A percentile compares a stretch with the other conserved stretches of the same genome.
Evolutionary conservation across 1,140 invertebrate species (phyloP).

Genomic region (Neuroterus valhalla): DNA sequence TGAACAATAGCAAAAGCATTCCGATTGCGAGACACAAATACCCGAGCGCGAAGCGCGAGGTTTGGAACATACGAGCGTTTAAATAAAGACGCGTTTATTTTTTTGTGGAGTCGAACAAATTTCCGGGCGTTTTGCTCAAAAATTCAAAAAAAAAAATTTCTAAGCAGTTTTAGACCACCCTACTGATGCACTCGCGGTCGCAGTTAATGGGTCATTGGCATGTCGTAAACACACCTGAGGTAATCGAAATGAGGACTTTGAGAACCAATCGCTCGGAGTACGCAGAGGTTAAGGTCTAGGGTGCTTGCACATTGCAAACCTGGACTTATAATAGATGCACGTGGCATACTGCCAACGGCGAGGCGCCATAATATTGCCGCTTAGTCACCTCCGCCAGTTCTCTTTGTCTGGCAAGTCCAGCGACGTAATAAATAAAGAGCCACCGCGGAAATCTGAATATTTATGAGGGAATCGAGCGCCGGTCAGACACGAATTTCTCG

Average conservation of each 20-base stretch:
- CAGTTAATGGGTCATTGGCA: neutral
- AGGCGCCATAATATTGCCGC: conserved; percentile 50
- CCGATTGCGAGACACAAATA: no score
- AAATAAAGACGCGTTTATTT: no score
- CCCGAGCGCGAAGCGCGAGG: no score
- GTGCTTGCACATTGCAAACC: conserved; percentile 37
- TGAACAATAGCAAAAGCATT: no score
- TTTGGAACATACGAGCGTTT: no score
- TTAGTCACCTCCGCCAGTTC: conserved; percentile 44
- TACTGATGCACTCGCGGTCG: neutral
- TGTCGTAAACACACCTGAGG: neutral
- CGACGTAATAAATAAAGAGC: conserved; percentile 40
- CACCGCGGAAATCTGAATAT: conserved; percentile 37
- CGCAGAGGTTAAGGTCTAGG: conserved; percentile 48
- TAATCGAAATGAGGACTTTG: conserved; percentile 8
- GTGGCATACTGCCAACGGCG: conserved; percentile 47
- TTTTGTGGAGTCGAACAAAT: no score
- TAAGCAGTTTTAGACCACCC: no score
- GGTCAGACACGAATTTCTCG: conserved; percentile 13
- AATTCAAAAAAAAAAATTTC: no score
- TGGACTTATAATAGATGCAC: conserved; percentile 42
- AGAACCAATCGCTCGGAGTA: neutral
- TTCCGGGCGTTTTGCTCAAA: no score
- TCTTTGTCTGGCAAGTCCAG: conserved; percentile 37
- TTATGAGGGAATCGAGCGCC: conserved; percentile 35